These are phyloP conservation scores for Euplexia lucipara DNA, from an alignment of 2,888 invertebrate species.

Conservation along the genomic window DNA sequence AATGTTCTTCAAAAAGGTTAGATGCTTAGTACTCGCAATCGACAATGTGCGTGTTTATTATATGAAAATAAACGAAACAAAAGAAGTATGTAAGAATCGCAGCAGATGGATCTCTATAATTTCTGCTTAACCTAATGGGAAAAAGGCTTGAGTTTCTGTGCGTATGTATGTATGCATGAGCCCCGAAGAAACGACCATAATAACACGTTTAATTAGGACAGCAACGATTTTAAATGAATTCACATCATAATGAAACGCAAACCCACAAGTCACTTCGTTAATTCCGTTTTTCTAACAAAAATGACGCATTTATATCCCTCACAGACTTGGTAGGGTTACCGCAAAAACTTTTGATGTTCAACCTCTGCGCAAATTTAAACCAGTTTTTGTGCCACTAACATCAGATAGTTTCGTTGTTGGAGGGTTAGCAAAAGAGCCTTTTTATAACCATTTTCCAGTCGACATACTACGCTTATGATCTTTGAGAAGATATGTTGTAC, in stretches of 20 bases:
- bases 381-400: constrained; percentile 59
- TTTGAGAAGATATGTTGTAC: constrained; percentile 35
- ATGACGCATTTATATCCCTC: constrained; percentile 41
- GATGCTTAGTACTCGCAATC: too few species aligned
- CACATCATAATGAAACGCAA: constrained; percentile 46
- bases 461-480: constrained; percentile 53
- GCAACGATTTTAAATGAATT: constrained; percentile 23
- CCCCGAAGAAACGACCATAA: background rate
- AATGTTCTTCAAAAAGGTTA: too few species aligned
- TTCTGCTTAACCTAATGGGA: too few species aligned
- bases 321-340: constrained; percentile 35
- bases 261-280: constrained; percentile 25
- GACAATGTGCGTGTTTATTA: too few species aligned
- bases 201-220: constrained; percentile 9
- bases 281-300: constrained; percentile 33
- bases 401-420: constrained; percentile 56
- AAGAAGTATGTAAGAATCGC: too few species aligned
- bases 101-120: too few species aligned
- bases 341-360: constrained; percentile 60
- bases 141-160: too few species aligned
- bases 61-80: too few species aligned
- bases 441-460: constrained; percentile 64
- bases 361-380: constrained; percentile 62
- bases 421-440: constrained; percentile 56
- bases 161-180: too few species aligned